These are phyloP conservation scores for Eriosoma lanigerum DNA, from an alignment of 1,140 invertebrate species.

Conservation along the genomic window DNA sequence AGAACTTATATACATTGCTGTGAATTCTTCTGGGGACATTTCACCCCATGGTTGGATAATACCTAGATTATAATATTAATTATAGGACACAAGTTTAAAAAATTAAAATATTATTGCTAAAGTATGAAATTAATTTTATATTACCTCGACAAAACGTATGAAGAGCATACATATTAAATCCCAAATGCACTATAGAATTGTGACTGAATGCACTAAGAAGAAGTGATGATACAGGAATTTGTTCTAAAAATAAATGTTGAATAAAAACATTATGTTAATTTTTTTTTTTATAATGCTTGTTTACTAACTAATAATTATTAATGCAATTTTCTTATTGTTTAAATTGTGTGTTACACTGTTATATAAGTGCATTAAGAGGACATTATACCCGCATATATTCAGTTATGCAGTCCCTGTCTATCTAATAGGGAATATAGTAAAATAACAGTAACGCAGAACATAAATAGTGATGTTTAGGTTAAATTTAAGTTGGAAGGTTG, in stretches of 20 bases:
- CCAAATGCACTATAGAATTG: constrained; percentile 80
- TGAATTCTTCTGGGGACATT: constrained; percentile 74
- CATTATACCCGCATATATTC: too few species aligned
- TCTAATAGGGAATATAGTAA: too few species aligned
- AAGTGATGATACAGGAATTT: constrained; percentile 35
- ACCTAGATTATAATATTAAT: not conserved
- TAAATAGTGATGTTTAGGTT: too few species aligned
- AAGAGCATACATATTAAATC: constrained; percentile 93
- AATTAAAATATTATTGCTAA: not conserved
- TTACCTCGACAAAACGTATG: constrained; percentile 71
- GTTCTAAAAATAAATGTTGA: constrained; percentile 54
- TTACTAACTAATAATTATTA: too few species aligned
- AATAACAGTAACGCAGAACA: too few species aligned
- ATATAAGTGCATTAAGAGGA: too few species aligned
- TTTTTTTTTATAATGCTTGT: not conserved
- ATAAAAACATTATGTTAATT: too few species aligned
- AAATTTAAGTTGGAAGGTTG: too few species aligned
- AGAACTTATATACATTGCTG: constrained; percentile 84
- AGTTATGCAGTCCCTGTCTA: too few species aligned
- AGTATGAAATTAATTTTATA: constrained; percentile 41
- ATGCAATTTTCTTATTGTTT: too few species aligned
- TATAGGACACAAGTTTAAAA: not conserved
- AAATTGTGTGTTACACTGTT: too few species aligned
- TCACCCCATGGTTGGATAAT: constrained; percentile 29
- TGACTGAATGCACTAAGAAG: constrained; percentile 78